Conservation (phyloP, 2,888 invertebrate genomes). For the Diachrysia chrysitis region DNA sequence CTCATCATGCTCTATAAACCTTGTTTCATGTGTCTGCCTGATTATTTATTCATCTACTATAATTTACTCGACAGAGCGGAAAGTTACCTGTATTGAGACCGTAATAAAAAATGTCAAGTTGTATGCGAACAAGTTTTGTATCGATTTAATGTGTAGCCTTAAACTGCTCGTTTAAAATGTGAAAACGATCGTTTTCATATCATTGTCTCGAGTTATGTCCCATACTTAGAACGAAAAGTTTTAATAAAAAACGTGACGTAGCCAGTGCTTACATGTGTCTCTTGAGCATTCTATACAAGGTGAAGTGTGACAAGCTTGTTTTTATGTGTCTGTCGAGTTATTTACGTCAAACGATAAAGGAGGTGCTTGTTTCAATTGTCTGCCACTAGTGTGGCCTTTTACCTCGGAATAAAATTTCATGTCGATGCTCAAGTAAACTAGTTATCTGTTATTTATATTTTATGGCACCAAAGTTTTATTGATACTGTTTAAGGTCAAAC, state of each 20-base stretch:
- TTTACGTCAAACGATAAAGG: constrained; percentile 33
- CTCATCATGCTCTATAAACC: constrained; percentile 37
- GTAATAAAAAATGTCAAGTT: constrained; percentile 10
- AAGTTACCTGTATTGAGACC: constrained; percentile 25
- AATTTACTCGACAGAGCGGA: constrained; percentile 29
- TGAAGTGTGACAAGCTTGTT: constrained; percentile 20
- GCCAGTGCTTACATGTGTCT: background rate
- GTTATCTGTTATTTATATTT: background rate
- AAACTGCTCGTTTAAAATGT: constrained; percentile 4
- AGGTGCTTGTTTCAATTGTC: constrained; percentile 29
- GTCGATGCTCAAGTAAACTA: background rate
- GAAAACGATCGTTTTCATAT: constrained; percentile 33
- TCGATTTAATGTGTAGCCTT: constrained; percentile 1
- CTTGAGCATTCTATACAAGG: constrained; percentile 18
- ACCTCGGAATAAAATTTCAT: background rate
- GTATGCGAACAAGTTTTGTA: background rate
- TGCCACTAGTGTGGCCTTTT: constrained; percentile 15
- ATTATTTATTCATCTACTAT: constrained; percentile 29
- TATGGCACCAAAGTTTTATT: background rate
- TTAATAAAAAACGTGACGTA: constrained; percentile 14
- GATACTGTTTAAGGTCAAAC: background rate
- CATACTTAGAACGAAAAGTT: constrained; percentile 10
- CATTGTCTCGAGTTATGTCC: constrained; percentile 25
- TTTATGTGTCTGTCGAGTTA: constrained; percentile 14
- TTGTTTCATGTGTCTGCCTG: constrained; percentile 10